phyloP scores from a whole-genome alignment of 2,888 invertebrate species.

The Rotaria magnacalcarata region DNA sequence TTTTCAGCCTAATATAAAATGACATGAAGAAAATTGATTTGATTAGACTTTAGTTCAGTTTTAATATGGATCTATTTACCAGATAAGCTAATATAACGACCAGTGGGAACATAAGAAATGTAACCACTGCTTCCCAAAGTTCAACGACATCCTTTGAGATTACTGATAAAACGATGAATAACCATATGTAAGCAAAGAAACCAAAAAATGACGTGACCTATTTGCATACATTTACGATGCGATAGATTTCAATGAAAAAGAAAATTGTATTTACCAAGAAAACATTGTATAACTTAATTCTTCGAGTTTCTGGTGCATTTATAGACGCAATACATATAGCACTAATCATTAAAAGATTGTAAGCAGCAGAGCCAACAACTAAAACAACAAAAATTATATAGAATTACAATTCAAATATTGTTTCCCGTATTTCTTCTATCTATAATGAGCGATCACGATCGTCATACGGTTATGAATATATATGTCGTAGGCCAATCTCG shows the following conservation, averaged over 20 bases:
- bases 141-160: constrained; percentile 61
- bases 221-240: background rate
- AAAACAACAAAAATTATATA: background rate
- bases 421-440: no score
- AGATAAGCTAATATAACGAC: constrained; percentile 64
- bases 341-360: constrained; percentile 63
- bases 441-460: no score
- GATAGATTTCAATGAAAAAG: background rate
- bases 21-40: background rate
- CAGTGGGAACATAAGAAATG: constrained; percentile 64
- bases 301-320: constrained; percentile 58
- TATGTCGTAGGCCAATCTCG: no score
- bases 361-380: constrained; percentile 64
- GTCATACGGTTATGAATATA: no score
- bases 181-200: constrained; percentile 66
- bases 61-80: constrained; percentile 58
- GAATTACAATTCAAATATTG: no score
- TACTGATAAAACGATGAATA: constrained; percentile 62
- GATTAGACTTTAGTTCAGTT: constrained; percentile 36
- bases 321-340: constrained; percentile 63
- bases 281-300: constrained; percentile 61
- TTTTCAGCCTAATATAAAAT: constrained; percentile 37
- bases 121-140: constrained; percentile 65
- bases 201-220: constrained; percentile 47
- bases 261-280: constrained; percentile 49